Conservation (phyloP, 2,888 invertebrate species). For the Agrotis puta region DNA sequence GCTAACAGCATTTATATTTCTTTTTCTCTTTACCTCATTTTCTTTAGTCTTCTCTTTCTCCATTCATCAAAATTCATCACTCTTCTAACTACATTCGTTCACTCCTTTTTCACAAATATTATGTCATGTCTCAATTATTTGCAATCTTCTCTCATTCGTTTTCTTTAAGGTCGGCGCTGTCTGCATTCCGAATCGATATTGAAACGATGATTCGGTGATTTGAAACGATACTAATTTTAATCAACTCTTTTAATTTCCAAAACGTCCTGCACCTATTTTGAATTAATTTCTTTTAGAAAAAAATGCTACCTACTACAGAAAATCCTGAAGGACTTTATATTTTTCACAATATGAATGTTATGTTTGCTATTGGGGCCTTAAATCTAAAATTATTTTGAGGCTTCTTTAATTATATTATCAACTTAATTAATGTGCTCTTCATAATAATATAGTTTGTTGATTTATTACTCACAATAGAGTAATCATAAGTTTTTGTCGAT, state of each 20-base stretch:
- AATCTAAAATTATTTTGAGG: neutral
- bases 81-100: neutral
- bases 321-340: conserved; percentile 1
- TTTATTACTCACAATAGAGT: conserved; percentile 29
- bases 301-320: neutral
- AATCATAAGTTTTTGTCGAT: conserved; percentile 23
- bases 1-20: neutral
- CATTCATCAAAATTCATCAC: neutral
- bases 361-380: too few relatives aligned
- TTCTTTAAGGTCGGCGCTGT: neutral
- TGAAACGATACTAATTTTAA: neutral
- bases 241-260: neutral
- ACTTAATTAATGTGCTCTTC: conserved; percentile 20
- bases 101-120: neutral
- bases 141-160: neutral
- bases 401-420: conserved; percentile 4
- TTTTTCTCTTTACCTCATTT: neutral
- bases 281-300: neutral
- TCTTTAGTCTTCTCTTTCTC: neutral
- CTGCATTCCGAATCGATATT: neutral
- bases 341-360: conserved; percentile 7
- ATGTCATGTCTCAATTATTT: neutral
- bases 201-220: neutral
- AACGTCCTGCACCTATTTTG: neutral
- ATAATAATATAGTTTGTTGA: neutral